Base-by-base conservation (phyloP, 1,140 invertebrate genomes). In the Drosophila tsacasi region DNA sequence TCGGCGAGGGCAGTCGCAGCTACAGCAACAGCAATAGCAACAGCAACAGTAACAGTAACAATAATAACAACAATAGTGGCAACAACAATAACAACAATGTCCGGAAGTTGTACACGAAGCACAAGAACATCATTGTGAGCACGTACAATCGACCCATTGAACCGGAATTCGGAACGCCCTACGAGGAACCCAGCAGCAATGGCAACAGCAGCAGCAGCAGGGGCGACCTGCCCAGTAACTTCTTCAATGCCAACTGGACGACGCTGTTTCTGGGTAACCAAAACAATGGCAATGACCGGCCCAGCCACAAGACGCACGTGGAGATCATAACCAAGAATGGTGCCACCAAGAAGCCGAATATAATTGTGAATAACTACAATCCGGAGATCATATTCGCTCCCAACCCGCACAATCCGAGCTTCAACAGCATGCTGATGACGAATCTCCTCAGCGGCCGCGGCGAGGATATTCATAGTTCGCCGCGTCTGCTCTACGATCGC, bases 371-470 rank as follows among this genome's bases (percentile, higher is more conserved):
- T 46, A 93, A 93, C 61, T 93, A 93, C 60, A 93, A 93, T 90
- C 92, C 92, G 5, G 92, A 93, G 49, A 84, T 92, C 9, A 91
- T 91, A 64, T 83, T 93, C 49, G 86, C 92, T 23, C 91, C 92
- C 15, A 92, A 92, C 78, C 91, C 84, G 17, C 86, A 92, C 55
- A 93, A 94, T 87, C 93, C 93, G n/a, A 95, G 94, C 39, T 94
- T 83, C 49, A 93, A 58, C 93, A 92, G 73, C 92, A 94, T 84
- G 94, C 92, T 73, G 81, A 94, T 59, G 93, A 96, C 84, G 94
- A 96, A 93, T 94, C 96, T 61, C 94, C 95, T 93, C 95, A 96
- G 93, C 93, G 97, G 79, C 94, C 96, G 19, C 3, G 80, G 81
- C 35, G 76, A 83, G n/a, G 78, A 91, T 30, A 78, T 78, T 12